phyloP scores from a whole-genome alignment of 2,113 vertebrate species.

The Piprites chloris region DNA sequence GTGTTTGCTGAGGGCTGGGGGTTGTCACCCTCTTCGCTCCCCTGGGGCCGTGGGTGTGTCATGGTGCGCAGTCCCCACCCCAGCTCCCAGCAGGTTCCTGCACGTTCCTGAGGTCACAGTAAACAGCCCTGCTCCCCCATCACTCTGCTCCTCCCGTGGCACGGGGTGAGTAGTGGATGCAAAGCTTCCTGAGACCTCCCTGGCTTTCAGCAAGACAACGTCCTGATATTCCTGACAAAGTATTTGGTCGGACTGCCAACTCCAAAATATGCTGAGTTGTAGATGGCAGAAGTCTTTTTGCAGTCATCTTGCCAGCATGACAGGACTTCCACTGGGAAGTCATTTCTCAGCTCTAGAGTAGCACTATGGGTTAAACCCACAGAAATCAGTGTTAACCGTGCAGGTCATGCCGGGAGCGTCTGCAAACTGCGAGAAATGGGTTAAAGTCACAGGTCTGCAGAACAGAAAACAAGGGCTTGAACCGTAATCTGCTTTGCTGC shows the following conservation, averaged over 20 bases:
- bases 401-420: not conserved
- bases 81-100: not conserved
- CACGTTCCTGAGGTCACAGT: not conserved
- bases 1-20: not conserved
- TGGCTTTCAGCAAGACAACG: not conserved
- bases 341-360: not conserved
- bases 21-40: fast-evolving
- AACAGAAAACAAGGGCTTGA: constrained; percentile 1
- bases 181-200: not conserved
- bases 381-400: not conserved
- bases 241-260: not conserved
- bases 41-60: fast-evolving
- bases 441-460: constrained; percentile 44
- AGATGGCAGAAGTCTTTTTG: not conserved
- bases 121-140: fast-evolving
- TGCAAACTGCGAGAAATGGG: not conserved
- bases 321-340: not conserved
- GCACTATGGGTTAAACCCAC: not conserved
- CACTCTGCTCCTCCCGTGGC: not conserved
- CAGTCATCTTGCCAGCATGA: not conserved
- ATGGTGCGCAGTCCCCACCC: not conserved
- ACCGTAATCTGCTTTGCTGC: constrained; percentile 22
- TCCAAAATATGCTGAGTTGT: not conserved
- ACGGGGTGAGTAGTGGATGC: not conserved
- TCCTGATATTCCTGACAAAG: not conserved